A percentile compares a stretch with the other conserved stretches of the same genome.
These are phyloP conservation scores for Elegia similella DNA, from an alignment of 2,888 invertebrate genomes.

Conservation along the genomic window DNA sequence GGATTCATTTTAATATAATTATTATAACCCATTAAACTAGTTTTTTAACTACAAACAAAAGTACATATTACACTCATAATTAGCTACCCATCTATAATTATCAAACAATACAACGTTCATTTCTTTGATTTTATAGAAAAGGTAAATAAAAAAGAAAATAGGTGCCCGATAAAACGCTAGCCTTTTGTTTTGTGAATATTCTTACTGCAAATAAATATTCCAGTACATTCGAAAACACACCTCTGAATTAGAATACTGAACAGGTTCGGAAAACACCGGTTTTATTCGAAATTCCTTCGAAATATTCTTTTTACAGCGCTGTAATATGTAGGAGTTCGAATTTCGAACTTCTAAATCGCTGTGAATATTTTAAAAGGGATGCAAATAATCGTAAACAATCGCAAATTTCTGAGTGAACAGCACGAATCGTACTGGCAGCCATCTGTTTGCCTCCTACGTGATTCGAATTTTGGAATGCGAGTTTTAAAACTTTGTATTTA, in stretches of 20 bases:
- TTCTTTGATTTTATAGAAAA: neutral
- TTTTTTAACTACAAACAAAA: too few relatives aligned
- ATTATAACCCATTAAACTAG: too few relatives aligned
- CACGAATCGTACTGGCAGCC: constrained; percentile 25
- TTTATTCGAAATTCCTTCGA: constrained; percentile 17
- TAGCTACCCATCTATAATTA: too few relatives aligned
- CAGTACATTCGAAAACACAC: constrained; percentile 2
- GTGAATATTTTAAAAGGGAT: constrained; percentile 28
- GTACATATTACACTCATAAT: too few relatives aligned
- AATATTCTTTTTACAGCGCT: constrained; percentile 18
- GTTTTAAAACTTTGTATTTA: constrained; percentile 17
- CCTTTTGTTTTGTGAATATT: neutral
- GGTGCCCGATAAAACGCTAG: neutral
- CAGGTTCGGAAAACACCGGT: constrained; percentile 3
- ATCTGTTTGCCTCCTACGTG: constrained; percentile 30
- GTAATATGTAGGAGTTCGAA: constrained; percentile 20
- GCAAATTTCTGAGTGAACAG: constrained; percentile 23
- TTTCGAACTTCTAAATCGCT: constrained; percentile 20
- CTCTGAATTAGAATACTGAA: neutral
- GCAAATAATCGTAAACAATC: constrained; percentile 31
- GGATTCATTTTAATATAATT: too few relatives aligned
- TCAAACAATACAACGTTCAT: neutral
- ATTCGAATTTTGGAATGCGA: constrained; percentile 19
- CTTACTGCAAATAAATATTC: constrained; percentile 1
- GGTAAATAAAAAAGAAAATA: neutral